Evolutionary conservation across 2,113 vertebrate species (phyloP), one percentile per base, ranked within the genome.

Genomic region (Cricetomys ansorgei): DNA sequence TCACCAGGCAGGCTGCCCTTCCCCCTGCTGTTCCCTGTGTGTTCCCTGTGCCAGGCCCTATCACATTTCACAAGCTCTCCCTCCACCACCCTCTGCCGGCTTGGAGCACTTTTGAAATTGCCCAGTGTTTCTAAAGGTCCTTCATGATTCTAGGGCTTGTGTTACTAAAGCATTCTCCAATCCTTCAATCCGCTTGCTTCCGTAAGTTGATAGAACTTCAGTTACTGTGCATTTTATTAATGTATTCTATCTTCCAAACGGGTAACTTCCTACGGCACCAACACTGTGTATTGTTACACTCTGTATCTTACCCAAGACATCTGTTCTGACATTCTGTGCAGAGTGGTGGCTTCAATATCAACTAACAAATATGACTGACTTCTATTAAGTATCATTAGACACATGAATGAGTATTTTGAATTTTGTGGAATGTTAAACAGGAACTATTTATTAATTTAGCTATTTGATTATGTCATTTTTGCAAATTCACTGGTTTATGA

Each of bases 281-380:
- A 76, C 45, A 31, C 5, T 72, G 19, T 69, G 15, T 59, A 34
- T 48, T 43, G 72, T 83, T 77, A 53, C 76, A 81, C 37, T 76
- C 64, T 53, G 79, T 31, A 21, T 79, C 88, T 94, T 55, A 89
- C 64, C 15, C 40, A 0, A 34, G 45, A 81, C 65, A 72, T 89
- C 88, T 94, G 69, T 95, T 89, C 53, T 72, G 57, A 92, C 57
- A 77, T 65, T 80, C 94, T 83, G 34, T 11, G 7, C 34, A 84
- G 67, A 25, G 27, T 17, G 43, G 45, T 59, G 31, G 1, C 64
- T 80, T 29, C 65, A 91, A 88, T 85, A 50, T 48, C 86, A 95
- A 86, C 93, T 64, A 85, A 86, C 50, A 81, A 92, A 92, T 92
- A 34, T 57, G 85, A 91, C 77, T 81, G 65, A 77, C 70, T 89